Evolutionary conservation across 2,113 vertebrate species (phyloP), one percentile per base, ranked within the genome.

Genomic region (Cairina moschata): DNA sequence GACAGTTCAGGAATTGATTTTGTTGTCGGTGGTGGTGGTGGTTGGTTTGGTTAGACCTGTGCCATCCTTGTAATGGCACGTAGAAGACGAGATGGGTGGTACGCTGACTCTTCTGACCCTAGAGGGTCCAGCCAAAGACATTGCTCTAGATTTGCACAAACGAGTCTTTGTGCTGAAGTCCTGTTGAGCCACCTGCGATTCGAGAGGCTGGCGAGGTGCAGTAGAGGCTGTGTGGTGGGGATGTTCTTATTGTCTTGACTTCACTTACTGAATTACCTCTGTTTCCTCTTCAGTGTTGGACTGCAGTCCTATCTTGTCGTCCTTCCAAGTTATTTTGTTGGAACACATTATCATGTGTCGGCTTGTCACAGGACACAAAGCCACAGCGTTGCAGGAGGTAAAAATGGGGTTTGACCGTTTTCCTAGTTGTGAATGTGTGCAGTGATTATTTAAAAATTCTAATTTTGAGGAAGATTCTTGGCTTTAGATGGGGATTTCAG

Each of bases 331-430:
- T 59, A 99, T 99, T 95, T 88, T 99, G 72, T 96, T 99, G 97
- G 99, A 99, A 67, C 99, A 99, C 97, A 99, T 99, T 95, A 99
- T 99, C 97, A 99, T 99, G 99, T 99, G 99, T 95, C 98, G 99
- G 60, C 99, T 99, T 1, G 99, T 99, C 83, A 99, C 99, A 0
- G 99, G 99, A 13, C 99, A 99, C 98, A 99, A 99, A 97, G 99
- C 99, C 71, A 99, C 99, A 0, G 99, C 99, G 0, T 97, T 99
- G 94, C 99, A 99, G 97, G 99, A 99, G 99, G 99, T 99, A 84
- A 95, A 25, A 4, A 4, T 2, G 32, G 13, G 20, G 38, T 85
- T 21, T 68, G 13, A 5, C 31, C 17, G 0, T 8, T 50, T 56
- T 28, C 25, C n/a, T 11, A 1, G 1, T 20, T 34, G 50, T 36